Evolutionary conservation across 1,140 invertebrate genomes (phyloP).

Genomic region (Aphaenogaster floridana): DNA sequence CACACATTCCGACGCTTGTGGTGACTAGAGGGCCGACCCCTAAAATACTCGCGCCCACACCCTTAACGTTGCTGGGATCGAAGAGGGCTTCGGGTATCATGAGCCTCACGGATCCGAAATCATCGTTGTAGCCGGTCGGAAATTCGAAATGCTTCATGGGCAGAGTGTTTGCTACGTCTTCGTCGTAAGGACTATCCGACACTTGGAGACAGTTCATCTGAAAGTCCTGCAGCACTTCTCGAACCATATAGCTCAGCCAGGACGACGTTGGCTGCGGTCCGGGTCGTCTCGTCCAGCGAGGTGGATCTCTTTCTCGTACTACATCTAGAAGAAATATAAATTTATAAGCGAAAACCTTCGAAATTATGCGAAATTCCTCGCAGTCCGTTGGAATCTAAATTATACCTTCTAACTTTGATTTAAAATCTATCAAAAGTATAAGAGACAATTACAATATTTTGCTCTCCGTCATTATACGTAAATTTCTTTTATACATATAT

Average conservation of each 20-base stretch:
- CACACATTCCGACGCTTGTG: constrained; percentile 97
- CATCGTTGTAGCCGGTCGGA: constrained; percentile 97
- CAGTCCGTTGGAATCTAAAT: neutral
- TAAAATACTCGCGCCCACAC: constrained; percentile 89
- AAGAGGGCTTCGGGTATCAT: constrained; percentile 96
- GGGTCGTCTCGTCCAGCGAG: constrained; percentile 93
- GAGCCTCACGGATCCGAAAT: constrained; percentile 95
- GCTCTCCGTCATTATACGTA: neutral
- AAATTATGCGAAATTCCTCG: neutral
- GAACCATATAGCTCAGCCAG: constrained; percentile 96
- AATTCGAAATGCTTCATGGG: constrained; percentile 97
- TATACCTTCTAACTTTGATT: neutral
- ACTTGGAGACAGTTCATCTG: constrained; percentile 94
- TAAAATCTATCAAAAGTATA: neutral
- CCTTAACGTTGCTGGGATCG: constrained; percentile 90
- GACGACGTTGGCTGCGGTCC: constrained; percentile 94
- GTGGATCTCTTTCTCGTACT: constrained; percentile 93
- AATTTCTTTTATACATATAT: neutral
- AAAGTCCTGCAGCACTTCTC: constrained; percentile 94
- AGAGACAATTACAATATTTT: neutral
- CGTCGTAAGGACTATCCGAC: constrained; percentile 94
- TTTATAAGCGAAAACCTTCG: neutral
- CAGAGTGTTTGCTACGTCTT: constrained; percentile 92
- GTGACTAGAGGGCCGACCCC: constrained; percentile 92
- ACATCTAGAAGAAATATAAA: constrained; percentile 87